Evolutionary conservation across 2,113 vertebrate genomes (phyloP).

Genomic region (Talpa occidentalis): DNA sequence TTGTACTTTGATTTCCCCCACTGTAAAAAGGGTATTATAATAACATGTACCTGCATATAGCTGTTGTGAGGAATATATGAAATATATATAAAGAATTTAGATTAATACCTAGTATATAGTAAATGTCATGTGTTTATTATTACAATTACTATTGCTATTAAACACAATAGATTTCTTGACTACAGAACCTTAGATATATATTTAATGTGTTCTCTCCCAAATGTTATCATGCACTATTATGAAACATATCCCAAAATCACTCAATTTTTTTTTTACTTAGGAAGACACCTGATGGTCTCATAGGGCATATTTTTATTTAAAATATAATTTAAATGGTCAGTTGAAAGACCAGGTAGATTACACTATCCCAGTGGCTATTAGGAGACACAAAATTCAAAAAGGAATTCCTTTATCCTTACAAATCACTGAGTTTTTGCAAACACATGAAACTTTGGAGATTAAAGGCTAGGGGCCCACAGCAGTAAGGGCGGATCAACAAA

Average conservation of each 20-base stretch:
- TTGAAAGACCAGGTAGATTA: background rate
- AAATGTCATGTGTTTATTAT: background rate
- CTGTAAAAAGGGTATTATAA: background rate
- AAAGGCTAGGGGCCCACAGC: background rate
- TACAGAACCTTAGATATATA: background rate
- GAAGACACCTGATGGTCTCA: background rate
- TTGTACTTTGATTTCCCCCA: background rate
- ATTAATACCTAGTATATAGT: background rate
- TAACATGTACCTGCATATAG: background rate
- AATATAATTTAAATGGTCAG: constrained; percentile 9
- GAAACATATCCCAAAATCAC: background rate
- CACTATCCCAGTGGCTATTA: background rate
- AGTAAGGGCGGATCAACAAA: background rate
- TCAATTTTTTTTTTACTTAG: background rate
- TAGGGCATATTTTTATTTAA: background rate
- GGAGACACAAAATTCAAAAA: constrained; percentile 1
- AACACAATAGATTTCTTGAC: constrained; percentile 18
- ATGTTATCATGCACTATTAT: background rate
- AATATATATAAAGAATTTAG: background rate
- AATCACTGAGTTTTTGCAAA: background rate
- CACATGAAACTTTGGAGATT: background rate
- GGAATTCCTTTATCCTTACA: background rate
- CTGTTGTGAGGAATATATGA: background rate
- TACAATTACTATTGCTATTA: background rate
- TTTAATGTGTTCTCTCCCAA: background rate